These are phyloP conservation scores for Caenorhabditis remanei DNA, from an alignment of 1,140 invertebrate genomes.

Conservation along the genomic window DNA sequence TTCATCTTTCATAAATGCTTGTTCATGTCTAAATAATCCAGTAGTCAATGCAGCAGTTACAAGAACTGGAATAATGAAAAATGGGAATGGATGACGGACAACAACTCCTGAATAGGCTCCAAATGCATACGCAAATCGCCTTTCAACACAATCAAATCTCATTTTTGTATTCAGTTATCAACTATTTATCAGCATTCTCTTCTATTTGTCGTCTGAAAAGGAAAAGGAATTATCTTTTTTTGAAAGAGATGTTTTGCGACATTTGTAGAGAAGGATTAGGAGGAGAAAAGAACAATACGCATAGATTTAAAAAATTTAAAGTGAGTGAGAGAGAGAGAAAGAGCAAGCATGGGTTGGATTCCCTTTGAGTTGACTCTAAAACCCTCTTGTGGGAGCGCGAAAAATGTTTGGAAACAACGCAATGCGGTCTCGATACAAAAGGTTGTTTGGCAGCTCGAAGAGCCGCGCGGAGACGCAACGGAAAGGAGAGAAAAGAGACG, in stretches of 20 bases:
- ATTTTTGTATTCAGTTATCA: slow-evolving; percentile 55
- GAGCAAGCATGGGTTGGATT: neutral
- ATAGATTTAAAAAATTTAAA: slow-evolving; percentile 49
- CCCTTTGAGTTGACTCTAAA: neutral
- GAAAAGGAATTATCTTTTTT: neutral
- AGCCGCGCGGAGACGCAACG: neutral
- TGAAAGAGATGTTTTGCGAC: neutral
- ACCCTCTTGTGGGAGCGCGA: slow-evolving; percentile 54
- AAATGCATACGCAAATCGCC: slow-evolving; percentile 71
- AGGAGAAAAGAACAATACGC: slow-evolving; percentile 3
- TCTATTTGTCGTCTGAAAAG: slow-evolving; percentile 5
- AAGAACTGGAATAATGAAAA: slow-evolving; percentile 74
- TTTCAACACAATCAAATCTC: slow-evolving; percentile 74
- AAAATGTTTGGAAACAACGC: slow-evolving; percentile 54
- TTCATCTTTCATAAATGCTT: slow-evolving; percentile 71
- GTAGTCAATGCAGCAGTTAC: slow-evolving; percentile 67
- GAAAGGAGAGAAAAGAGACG: neutral
- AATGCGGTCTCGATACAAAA: neutral
- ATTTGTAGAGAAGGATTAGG: neutral
- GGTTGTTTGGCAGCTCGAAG: slow-evolving; percentile 51
- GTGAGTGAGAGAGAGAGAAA: neutral
- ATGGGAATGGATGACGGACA: slow-evolving; percentile 71
- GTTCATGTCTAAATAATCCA: slow-evolving; percentile 69
- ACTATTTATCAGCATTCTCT: neutral
- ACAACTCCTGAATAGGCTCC: slow-evolving; percentile 69